Base-by-base conservation (phyloP, 2,797 vertebrate genomes). In the Halcyon smyrnensis region DNA sequence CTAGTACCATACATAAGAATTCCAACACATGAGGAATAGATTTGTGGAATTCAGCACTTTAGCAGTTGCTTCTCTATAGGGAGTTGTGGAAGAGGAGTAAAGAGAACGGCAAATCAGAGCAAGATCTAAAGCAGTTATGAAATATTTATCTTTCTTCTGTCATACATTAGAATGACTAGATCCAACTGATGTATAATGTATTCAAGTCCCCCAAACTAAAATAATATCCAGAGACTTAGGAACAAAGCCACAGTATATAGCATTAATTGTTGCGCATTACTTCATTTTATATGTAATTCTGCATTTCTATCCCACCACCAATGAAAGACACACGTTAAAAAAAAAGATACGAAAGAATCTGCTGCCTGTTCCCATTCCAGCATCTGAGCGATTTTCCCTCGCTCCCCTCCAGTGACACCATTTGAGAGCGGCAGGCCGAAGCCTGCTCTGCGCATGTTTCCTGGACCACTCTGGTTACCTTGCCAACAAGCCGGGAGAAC, bases 401-500 rank as follows among this genome's bases (percentile, higher is more conserved):
- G 87, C 94, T 96, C 92, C 97, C 95, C 95, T 97, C 77, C 94
- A 97, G 97, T 94, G 92, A 95, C 93, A 94, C 97, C 95, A 95
- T 97, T 96, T 95, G 95, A 95, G 97, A 97, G 96, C 80, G 70
- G 93, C 93, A 88, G 97, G 95, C 97, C 93, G 48, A 70, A 93
- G 94, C 93, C 97, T 89, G 91, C 96, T 98, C 97, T 97, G 98
- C 98, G 97, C 99, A 99, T 99, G 99, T 98, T 99, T 99, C 99
- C 99, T 99, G 98, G 98, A 99, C 98, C 99, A 98, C 98, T 98
- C 98, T 98, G 97, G 99, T 99, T 99, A 98, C 98, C 98, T 99
- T 99, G 99, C 97, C 98, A 99, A 99, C 99, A 77, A 95, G 73
- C 98, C 98, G 98, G 93, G 95, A 98, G 97, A 98, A 98, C 98